Evolutionary conservation across 2,888 invertebrate species (phyloP), one percentile per base, ranked within the genome.

Genomic region (Scaeva pyrastri): DNA sequence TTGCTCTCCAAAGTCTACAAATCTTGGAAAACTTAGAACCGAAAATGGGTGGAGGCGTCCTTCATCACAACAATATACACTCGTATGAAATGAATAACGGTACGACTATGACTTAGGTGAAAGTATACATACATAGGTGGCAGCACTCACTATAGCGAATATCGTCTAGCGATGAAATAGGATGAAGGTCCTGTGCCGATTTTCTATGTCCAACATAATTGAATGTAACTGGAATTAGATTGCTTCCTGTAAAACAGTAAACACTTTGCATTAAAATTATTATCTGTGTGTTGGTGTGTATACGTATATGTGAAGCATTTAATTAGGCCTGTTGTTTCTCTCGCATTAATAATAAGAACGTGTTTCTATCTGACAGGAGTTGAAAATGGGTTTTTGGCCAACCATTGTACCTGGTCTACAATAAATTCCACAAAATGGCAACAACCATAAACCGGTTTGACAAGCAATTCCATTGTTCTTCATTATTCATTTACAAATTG

Each of bases 221-320:
- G 83, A 78, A 84, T 84, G 83, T 83, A 83, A 83, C 83, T 78
- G 43, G 74, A 78, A 78, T 84, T 78, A 78, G 73, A 84, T 78
- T 78, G 83, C 71, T 74, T 78, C 83, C 83, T 84, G 83, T 84
- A 84, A 70, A 84, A 78, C 70, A 70, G 83, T 70, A 70, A 78
- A 70, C 78, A 74, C 74, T 84, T 74, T 66, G 78, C 74, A 84
- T 74, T 84, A 74, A 74, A 70, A 78, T 73, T 60, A 48, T 21
- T 6, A 39, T 1, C 14, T 19, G n/a, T 19, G 5, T 11, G 11
- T 19, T 16, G 16, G 2, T 64, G 7, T 39, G 21, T 1, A 14
- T 39, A 2, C 39, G 12, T 43, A 11, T 21, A 16, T 41, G 3
- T 71, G 26, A 16, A 50, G 62, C 78, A 78, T 84, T 84, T 84